Conservation (phyloP, 2,888 invertebrate species). For the Rhagophthalmus giganteus region DNA sequence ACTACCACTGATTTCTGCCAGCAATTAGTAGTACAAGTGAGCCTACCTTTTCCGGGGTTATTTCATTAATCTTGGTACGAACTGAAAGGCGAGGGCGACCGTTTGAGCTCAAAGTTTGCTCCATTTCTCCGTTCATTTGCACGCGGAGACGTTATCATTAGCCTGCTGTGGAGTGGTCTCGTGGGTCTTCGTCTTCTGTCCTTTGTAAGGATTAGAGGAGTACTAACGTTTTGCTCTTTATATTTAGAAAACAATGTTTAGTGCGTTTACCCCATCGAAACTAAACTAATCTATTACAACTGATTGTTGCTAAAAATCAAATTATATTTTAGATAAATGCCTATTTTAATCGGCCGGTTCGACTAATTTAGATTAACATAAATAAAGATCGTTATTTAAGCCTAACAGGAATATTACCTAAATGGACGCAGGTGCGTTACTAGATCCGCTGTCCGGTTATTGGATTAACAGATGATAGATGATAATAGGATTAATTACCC, state of each 20-base stretch:
- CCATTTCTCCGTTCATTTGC: slow-evolving; percentile 48
- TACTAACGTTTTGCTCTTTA: too few species aligned
- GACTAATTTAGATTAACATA: neutral
- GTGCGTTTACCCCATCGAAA: slow-evolving; percentile 3
- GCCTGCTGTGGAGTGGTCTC: slow-evolving; percentile 43
- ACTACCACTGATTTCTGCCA: slow-evolving; percentile 3
- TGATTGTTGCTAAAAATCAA: too few species aligned
- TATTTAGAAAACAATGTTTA: too few species aligned
- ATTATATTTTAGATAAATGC: too few species aligned
- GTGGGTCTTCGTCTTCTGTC: slow-evolving; percentile 37
- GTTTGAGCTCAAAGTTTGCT: slow-evolving; percentile 39
- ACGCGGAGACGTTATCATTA: slow-evolving; percentile 47
- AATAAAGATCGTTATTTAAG: neutral
- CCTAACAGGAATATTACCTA: too few species aligned
- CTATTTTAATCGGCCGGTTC: neutral
- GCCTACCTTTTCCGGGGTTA: slow-evolving; percentile 17
- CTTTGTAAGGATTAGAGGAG: too few species aligned
- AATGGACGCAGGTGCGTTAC: slow-evolving; percentile 32
- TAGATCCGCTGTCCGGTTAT: slow-evolving; percentile 33
- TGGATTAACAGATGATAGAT: slow-evolving; percentile 38
- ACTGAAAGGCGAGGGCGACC: slow-evolving; percentile 28
- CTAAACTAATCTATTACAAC: neutral
- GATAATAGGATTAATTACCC: slow-evolving; percentile 34
- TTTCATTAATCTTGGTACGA: slow-evolving; percentile 38
- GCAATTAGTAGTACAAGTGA: slow-evolving; percentile 19